phyloP scores from a whole-genome alignment of 2,888 invertebrate genomes.

The Drosophila cognata region DNA sequence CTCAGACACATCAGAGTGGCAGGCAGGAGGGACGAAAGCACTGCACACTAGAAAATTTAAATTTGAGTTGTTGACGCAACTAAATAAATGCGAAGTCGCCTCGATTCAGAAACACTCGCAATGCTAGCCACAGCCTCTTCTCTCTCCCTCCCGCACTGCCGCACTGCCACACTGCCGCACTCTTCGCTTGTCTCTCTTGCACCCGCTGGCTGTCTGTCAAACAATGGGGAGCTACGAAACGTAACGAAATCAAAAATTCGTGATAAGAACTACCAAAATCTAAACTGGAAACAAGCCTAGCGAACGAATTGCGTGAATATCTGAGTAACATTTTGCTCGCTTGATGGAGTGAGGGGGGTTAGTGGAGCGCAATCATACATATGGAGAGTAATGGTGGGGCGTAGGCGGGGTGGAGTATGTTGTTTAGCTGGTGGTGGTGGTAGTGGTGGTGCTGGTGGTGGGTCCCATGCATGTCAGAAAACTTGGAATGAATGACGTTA shows the following conservation, averaged over 20 bases:
- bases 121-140: not conserved
- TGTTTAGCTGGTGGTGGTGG: not conserved
- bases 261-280: conserved; percentile 29
- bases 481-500: conserved; percentile 77
- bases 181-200: too few species aligned
- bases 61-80: conserved; percentile 61
- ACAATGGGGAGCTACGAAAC: conserved; percentile 25
- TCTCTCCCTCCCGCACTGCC: not conserved
- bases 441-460: conserved; percentile 3
- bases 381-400: not conserved
- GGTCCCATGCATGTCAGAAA: conserved; percentile 63
- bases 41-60: conserved; percentile 48
- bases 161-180: too few species aligned
- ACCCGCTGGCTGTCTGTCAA: conserved; percentile 11
- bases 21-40: conserved; percentile 15
- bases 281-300: conserved; percentile 45
- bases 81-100: conserved; percentile 55
- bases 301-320: conserved; percentile 11
- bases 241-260: conserved; percentile 46
- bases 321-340: conserved; percentile 2
- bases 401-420: not conserved
- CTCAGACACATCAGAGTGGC: conserved; percentile 16
- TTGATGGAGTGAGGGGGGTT: not conserved
- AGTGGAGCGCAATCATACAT: not conserved
- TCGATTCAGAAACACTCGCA: conserved; percentile 27